Evolutionary conservation across 2,888 invertebrate species (phyloP).

Genomic region (Eucera pruinosa): DNA sequence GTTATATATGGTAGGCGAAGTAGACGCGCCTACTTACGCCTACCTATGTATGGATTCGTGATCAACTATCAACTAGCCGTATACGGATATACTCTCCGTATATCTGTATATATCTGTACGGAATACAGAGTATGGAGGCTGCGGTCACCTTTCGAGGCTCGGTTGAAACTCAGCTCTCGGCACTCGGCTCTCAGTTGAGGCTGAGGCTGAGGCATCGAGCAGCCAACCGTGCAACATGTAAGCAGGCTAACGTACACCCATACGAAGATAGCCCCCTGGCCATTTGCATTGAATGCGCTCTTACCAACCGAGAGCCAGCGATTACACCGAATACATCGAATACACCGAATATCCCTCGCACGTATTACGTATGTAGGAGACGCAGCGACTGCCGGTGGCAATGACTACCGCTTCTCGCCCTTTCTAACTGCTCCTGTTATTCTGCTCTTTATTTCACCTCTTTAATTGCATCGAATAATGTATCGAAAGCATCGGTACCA

Average conservation of each 20-base stretch:
- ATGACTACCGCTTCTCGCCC: conserved; percentile 52
- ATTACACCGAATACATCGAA: too few relatives aligned
- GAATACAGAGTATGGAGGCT: not conserved
- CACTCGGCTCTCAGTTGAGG: too few relatives aligned
- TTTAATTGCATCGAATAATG: conserved; percentile 84
- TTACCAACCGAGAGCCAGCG: conserved; percentile 77
- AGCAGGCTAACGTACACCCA: conserved; percentile 36
- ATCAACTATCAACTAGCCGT: conserved; percentile 63
- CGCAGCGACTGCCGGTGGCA: not conserved
- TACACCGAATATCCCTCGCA: conserved; percentile 55
- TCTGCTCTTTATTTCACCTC: conserved; percentile 84
- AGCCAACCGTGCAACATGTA: conserved; percentile 42
- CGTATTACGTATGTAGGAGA: not conserved
- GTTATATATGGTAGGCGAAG: conserved; percentile 4
- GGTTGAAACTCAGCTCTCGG: conserved; percentile 34
- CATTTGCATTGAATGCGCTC: conserved; percentile 84
- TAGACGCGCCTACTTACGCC: conserved; percentile 39
- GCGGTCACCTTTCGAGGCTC: conserved; percentile 47
- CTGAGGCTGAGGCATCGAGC: conserved; percentile 39
- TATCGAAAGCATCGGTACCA: conserved; percentile 65
- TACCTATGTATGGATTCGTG: conserved; percentile 44
- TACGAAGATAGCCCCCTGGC: conserved; percentile 64
- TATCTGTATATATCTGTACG: too few relatives aligned
- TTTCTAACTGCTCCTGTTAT: conserved; percentile 77
- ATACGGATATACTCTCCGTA: conserved; percentile 52